Evolutionary conservation across 2,888 invertebrate species (phyloP), one percentile per base, ranked within the genome.

Genomic region (Exephanes ischioxanthus): DNA sequence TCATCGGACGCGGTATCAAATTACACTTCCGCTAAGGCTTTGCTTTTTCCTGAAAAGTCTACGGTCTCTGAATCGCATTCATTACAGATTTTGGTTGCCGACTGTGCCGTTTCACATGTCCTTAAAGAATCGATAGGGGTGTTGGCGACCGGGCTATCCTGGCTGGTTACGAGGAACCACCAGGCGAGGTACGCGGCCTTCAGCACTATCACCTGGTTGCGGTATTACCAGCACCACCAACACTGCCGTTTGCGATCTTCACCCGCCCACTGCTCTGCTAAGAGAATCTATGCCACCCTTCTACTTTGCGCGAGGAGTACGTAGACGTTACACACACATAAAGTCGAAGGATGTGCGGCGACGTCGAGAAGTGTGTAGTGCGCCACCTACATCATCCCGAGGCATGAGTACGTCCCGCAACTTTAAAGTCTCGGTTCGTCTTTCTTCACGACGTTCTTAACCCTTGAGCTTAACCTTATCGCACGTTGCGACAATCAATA

Each of bases 121-220:
- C 26, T 91, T 88, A 89, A 89, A 88, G 90, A 92, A 93, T 93
- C 92, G 92, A 92, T 92, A 91, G 91, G 81, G 70, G 58, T 53
- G 68, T 70, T 76, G 55, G 71, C 70, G 70, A 51, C 19, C 51
- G 55, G 26, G 55, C 22, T 55, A 66, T 55, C 84, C 83, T 80
- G 78, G 4, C 37, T 61, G 45, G 14, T 14, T 61, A 30, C 9
- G 61, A 48, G 22, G 9, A 30, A 33, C 16, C 26, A 45, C 3
- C 45, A 30, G 61, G 45, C 58, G 61, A 48, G 73, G 5, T 61
- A 73, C 73, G 73, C 48, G 61, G 45, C 45, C 26, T 19, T 16
- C 30, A 5, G 6, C 61, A 26, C 61, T 33, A 33, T 16, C 30
- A 58, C 61, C 26, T n/a, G 33, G 33, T 33, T 4, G 30, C 14